Percentiles rank a stretch among this genome's conserved stretches.
These are phyloP conservation scores for Pentalonia nigronervosa DNA, from an alignment of 1,140 invertebrate genomes.

Conservation along the genomic window DNA sequence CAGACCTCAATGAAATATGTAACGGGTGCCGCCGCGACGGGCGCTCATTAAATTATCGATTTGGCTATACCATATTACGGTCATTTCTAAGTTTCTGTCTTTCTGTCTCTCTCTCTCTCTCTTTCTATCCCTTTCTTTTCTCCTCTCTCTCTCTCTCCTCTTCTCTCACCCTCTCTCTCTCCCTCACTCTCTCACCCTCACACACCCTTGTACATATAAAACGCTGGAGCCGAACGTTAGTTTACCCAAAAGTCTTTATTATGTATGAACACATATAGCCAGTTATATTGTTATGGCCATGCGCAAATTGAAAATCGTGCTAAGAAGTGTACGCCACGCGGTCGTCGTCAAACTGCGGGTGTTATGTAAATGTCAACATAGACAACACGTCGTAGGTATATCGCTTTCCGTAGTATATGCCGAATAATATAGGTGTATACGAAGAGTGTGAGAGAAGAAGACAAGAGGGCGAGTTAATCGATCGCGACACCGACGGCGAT, in stretches of 20 bases:
- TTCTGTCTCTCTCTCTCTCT: too few species aligned
- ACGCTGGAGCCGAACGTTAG: background rate
- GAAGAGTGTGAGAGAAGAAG: background rate
- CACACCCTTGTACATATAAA: background rate
- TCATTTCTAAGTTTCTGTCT: background rate
- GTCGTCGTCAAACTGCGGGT: background rate
- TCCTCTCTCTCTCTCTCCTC: too few species aligned
- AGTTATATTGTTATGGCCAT: background rate
- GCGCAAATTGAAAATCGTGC: background rate
- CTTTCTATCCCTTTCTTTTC: too few species aligned
- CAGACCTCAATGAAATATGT: slow-evolving; percentile 1
- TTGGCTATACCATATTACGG: slow-evolving; percentile 13
- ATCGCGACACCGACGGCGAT: background rate
- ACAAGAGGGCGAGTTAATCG: background rate
- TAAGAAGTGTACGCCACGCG: background rate
- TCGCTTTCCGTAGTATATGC: background rate
- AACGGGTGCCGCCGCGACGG: background rate
- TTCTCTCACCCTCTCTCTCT: too few species aligned
- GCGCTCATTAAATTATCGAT: slow-evolving; percentile 15
- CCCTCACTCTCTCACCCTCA: too few species aligned
- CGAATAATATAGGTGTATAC: background rate
- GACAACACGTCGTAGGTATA: background rate
- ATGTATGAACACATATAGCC: background rate
- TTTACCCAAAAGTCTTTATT: background rate
- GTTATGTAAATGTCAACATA: background rate